Base-by-base conservation (phyloP, 2,113 vertebrate genomes). In the Ibidorhyncha struthersii region DNA sequence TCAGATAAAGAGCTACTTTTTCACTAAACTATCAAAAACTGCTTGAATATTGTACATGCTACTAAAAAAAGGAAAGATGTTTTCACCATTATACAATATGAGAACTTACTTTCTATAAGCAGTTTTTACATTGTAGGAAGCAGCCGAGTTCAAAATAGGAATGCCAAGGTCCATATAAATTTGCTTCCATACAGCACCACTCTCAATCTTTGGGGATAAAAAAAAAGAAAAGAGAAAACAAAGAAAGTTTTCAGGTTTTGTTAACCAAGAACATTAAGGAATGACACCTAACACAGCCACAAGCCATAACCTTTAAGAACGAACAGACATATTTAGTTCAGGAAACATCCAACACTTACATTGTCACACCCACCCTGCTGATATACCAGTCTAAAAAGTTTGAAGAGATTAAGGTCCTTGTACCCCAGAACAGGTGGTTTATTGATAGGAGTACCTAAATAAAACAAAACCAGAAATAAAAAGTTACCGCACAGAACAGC, bases 111-210 rank as follows among this genome's bases (percentile, higher is more conserved):
- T 99, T 98, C 98, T 99, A 98, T 99, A 99, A 65, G 99, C 99
- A 18, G 99, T 99, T 99, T 99, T 99, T 83, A 99, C 99, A 96
- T 99, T 99, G 98, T 99, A 99, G 61, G 99, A 99, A 43, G 99
- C 99, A 93, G 99, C 99, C 2, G 99, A 99, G 98, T 99, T 99
- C 95, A 99, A 98, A 96, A 99, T 99, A 22, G 99, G 99, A 98
- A 99, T 99, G 96, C 99, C 99, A 97, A 99, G 99, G 97, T 99
- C 99, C 98, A 99, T 99, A 98, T 99, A 99, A 98, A 99, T 99
- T 98, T 99, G 99, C 97, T 99, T 99, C 99, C 99, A 99, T 94
- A 99, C 98, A 45, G 99, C 99, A 78, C 99, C 99, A 67, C 99
- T 99, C 93, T 99, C 99, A 87, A 99, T 99, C 99, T 99, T 97